Conservation (phyloP, 2,888 invertebrate species). For the Uloborus plumipes region DNA sequence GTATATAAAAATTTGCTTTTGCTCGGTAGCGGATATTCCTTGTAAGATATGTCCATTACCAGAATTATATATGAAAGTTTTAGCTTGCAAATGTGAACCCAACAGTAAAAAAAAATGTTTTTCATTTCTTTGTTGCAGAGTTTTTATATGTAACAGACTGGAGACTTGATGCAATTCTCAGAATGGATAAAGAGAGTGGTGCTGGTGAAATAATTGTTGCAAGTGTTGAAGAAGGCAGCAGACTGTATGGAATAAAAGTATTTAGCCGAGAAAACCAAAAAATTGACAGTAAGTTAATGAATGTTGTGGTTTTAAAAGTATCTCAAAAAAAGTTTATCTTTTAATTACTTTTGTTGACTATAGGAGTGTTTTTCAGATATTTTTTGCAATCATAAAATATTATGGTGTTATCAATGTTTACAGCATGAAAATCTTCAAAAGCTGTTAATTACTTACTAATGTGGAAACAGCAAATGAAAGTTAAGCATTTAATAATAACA, state of each 20-base stretch:
- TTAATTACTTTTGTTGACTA: too few species aligned
- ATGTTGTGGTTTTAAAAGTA: too few species aligned
- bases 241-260: conserved; percentile 90
- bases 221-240: conserved; percentile 88
- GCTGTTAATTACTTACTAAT: too few species aligned
- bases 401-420: too few species aligned
- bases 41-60: neutral
- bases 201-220: conserved; percentile 88
- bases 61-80: neutral
- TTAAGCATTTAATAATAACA: too few species aligned
- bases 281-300: conserved; percentile 65
- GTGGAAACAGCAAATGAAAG: too few species aligned
- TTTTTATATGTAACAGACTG: conserved; percentile 98
- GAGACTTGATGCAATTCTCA: conserved; percentile 93
- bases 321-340: too few species aligned
- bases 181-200: conserved; percentile 89
- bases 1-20: too few species aligned
- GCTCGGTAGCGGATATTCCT: too few species aligned
- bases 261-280: conserved; percentile 68
- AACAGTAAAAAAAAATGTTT: neutral
- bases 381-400: too few species aligned
- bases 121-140: conserved; percentile 72
- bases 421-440: too few species aligned
- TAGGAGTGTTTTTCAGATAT: too few species aligned
- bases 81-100: neutral